Conservation (phyloP, 2,113 vertebrate species). For the Muntiacus reevesi region DNA sequence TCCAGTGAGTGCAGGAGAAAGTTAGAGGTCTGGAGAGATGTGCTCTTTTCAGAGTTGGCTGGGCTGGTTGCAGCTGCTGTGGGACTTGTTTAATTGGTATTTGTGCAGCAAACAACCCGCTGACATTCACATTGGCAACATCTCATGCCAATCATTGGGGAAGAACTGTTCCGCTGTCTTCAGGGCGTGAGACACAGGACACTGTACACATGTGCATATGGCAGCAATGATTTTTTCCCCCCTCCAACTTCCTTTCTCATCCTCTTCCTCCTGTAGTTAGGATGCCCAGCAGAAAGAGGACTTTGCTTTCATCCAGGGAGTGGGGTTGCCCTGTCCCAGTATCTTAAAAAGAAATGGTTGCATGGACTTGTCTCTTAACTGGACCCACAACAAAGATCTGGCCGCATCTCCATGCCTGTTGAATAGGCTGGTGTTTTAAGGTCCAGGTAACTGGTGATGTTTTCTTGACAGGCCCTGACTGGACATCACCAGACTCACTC, state of each 20-base stretch:
- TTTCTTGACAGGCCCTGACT: background rate
- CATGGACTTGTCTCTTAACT: background rate
- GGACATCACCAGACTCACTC: background rate
- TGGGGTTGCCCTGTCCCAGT: background rate
- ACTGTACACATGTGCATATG: background rate
- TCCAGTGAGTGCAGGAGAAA: background rate
- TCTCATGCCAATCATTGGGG: constrained; percentile 69
- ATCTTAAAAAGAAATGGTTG: background rate
- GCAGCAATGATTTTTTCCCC: background rate
- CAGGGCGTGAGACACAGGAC: constrained; percentile 55
- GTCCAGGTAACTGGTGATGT: background rate
- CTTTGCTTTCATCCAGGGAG: background rate
- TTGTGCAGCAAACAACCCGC: constrained; percentile 70
- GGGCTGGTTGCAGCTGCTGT: constrained; percentile 39
- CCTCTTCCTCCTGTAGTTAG: background rate
- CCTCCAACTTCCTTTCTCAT: background rate
- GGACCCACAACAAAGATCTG: background rate
- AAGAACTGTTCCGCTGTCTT: constrained; percentile 74
- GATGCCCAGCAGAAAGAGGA: background rate
- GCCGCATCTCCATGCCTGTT: background rate
- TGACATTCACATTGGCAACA: constrained; percentile 70
- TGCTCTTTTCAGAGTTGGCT: constrained; percentile 50
- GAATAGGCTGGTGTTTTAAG: background rate
- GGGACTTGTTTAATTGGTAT: constrained; percentile 72
- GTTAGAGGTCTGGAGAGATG: constrained; percentile 37